These are phyloP conservation scores for Aleiodes testaceus DNA, from an alignment of 2,888 invertebrate genomes.

Conservation along the genomic window DNA sequence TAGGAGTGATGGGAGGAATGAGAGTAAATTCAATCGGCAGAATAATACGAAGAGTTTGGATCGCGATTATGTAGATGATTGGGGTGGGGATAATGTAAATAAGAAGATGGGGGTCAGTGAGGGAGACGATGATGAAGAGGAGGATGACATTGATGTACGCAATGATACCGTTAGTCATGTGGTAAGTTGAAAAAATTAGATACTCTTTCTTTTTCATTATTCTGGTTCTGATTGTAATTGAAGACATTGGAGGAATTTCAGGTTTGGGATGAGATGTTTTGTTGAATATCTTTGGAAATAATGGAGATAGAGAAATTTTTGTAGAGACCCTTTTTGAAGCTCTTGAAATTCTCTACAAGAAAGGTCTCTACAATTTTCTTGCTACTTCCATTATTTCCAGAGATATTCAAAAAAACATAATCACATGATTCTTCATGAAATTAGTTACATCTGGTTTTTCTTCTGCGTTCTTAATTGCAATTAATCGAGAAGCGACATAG, in stretches of 20 bases:
- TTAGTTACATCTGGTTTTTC: neutral
- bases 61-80: slow-evolving; percentile 65
- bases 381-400: too few species aligned
- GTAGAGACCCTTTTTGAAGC: too few species aligned
- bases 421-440: neutral
- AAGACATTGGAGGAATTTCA: too few species aligned
- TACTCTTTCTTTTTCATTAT: too few species aligned
- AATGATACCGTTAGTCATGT: slow-evolving; percentile 12
- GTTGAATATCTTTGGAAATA: too few species aligned
- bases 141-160: slow-evolving; percentile 45
- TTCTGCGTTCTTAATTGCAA: neutral
- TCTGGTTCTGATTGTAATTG: too few species aligned
- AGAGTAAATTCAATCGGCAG: neutral
- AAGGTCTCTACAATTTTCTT: too few species aligned
- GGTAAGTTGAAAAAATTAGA: slow-evolving; percentile 3
- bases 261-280: too few species aligned
- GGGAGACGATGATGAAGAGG: slow-evolving; percentile 54
- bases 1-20: neutral
- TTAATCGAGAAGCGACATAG: slow-evolving; percentile 10
- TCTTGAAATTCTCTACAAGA: too few species aligned
- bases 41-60: slow-evolving; percentile 61
- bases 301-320: too few species aligned
- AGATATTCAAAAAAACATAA: too few species aligned
- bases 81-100: slow-evolving; percentile 60
- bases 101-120: slow-evolving; percentile 54